Evolutionary conservation across 2,888 invertebrate genomes (phyloP).

Genomic region (Busseola fusca): DNA sequence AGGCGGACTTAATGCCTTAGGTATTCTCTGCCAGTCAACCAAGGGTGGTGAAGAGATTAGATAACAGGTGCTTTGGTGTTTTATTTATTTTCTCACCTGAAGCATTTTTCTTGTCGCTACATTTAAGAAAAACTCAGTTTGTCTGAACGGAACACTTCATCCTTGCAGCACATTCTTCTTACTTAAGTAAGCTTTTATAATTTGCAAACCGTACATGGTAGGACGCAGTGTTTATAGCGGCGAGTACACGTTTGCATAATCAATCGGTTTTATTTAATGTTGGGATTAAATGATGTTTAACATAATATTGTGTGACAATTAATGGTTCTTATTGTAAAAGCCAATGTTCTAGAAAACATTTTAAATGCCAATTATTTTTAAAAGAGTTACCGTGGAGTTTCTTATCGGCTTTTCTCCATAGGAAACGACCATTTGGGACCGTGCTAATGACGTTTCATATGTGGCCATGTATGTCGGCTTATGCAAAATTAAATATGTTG

Average conservation of each 20-base stretch:
- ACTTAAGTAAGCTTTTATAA: constrained; percentile 64
- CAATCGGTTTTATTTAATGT: constrained; percentile 20
- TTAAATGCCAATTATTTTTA: too few species aligned
- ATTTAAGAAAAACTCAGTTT: constrained; percentile 50
- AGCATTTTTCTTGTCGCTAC: constrained; percentile 47
- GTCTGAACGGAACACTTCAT: constrained; percentile 38
- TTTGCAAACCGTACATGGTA: constrained; percentile 58
- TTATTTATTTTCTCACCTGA: constrained; percentile 1
- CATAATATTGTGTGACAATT: background rate
- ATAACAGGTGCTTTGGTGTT: too few species aligned
- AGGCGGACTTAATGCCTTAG: too few species aligned
- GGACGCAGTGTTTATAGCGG: constrained; percentile 6
- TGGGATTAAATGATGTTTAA: background rate
- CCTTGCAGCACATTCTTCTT: constrained; percentile 56
- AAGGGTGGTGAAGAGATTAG: too few species aligned
- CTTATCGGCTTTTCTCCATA: too few species aligned
- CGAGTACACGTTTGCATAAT: constrained; percentile 17
- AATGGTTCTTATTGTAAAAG: background rate
- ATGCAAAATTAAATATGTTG: too few species aligned
- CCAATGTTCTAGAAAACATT: too few species aligned
- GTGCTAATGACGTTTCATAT: too few species aligned
- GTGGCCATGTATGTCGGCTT: too few species aligned
- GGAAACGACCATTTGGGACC: too few species aligned
- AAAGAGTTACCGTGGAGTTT: too few species aligned
- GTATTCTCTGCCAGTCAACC: too few species aligned